phyloP scores from a whole-genome alignment of 2,888 invertebrate genomes.

The Agonopterix arenella region DNA sequence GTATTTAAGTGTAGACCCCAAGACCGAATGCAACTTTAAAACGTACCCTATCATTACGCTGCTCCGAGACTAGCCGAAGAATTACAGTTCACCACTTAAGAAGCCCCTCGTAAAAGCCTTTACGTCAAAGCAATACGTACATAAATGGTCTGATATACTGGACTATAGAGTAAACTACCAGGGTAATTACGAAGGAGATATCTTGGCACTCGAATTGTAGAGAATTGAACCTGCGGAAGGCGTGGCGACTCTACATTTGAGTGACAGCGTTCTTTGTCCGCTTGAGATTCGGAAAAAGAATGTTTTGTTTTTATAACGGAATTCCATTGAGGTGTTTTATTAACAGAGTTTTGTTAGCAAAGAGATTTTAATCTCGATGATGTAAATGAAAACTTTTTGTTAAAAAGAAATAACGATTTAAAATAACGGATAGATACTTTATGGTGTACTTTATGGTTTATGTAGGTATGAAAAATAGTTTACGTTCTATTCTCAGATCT shows the following conservation, averaged over 20 bases:
- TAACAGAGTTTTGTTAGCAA: too few species aligned
- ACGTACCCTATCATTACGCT: constrained; percentile 55
- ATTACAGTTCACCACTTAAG: constrained; percentile 2
- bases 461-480: too few species aligned
- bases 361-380: too few species aligned
- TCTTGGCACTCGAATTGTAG: constrained; percentile 26
- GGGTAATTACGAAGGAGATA: constrained; percentile 44
- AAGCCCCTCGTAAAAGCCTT: too few species aligned
- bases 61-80: constrained; percentile 36
- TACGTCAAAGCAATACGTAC: too few species aligned
- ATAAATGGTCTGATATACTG: too few species aligned
- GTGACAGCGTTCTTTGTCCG: constrained; percentile 46
- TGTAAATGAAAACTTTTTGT: too few species aligned
- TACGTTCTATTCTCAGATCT: too few species aligned
- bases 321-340: constrained; percentile 2
- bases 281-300: constrained; percentile 33
- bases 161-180: constrained; percentile 1
- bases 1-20: constrained; percentile 24
- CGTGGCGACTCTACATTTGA: constrained; percentile 50
- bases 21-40: constrained; percentile 41
- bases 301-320: constrained; percentile 37
- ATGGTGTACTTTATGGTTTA: too few species aligned
- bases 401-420: too few species aligned
- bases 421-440: too few species aligned
- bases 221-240: constrained; percentile 26